phyloP scores from a whole-genome alignment of 2,888 invertebrate genomes.

The Drosophila tripunctata region DNA sequence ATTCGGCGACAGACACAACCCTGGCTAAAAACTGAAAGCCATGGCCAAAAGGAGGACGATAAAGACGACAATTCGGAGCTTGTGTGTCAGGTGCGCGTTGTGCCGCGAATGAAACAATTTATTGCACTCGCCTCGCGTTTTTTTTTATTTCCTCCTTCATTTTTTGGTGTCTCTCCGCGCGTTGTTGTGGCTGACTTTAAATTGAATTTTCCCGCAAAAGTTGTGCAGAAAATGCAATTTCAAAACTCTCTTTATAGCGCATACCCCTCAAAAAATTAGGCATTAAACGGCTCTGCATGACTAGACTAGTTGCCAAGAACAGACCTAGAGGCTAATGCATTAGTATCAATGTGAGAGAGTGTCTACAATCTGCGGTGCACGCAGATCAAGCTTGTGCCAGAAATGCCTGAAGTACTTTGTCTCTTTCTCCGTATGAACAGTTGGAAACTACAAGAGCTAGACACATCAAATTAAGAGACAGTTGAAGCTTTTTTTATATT shows the following conservation, averaged over 20 bases:
- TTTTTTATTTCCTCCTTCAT: background rate
- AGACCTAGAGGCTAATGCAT: no score
- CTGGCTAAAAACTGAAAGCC: constrained; percentile 18
- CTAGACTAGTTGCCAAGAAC: background rate
- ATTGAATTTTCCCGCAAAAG: constrained; percentile 63
- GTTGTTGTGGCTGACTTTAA: constrained; percentile 55
- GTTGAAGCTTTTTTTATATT: no score
- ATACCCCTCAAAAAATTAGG: background rate
- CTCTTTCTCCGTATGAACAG: no score
- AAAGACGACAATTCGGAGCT: constrained; percentile 74
- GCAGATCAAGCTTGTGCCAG: no score
- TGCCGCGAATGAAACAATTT: constrained; percentile 73
- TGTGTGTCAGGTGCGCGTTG: constrained; percentile 76
- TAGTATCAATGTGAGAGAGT: no score
- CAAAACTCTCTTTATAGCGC: constrained; percentile 18
- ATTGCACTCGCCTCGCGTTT: constrained; percentile 56
- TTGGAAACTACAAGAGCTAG: no score
- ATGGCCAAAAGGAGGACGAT: constrained; percentile 30
- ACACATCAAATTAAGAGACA: no score
- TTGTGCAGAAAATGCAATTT: constrained; percentile 40
- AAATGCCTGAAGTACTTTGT: no score
- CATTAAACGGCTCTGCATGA: background rate
- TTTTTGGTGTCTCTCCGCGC: background rate
- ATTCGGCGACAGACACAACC: constrained; percentile 30
- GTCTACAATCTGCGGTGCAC: no score